These are phyloP conservation scores for Cetonia aurata DNA, from an alignment of 2,888 invertebrate genomes.

Conservation along the genomic window DNA sequence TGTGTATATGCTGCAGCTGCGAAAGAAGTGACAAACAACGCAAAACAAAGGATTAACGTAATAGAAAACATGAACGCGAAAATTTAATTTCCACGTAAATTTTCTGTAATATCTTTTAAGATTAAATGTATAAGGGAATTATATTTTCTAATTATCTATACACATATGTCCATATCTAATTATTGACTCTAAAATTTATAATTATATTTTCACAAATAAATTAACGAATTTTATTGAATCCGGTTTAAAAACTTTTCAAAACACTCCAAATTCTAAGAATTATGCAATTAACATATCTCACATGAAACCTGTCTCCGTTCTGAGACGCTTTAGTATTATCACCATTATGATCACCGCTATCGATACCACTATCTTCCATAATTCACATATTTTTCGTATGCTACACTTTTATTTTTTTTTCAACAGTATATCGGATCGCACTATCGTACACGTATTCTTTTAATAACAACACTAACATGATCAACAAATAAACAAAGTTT, in stretches of 20 bases:
- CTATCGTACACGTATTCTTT: constrained; percentile 2
- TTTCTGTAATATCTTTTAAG: too few species aligned
- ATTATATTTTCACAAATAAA: too few species aligned
- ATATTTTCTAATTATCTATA: too few species aligned
- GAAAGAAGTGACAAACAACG: too few species aligned
- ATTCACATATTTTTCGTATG: constrained; percentile 41
- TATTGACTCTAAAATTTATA: too few species aligned
- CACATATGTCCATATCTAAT: too few species aligned
- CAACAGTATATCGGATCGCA: constrained; percentile 3
- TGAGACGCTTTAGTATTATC: constrained; percentile 56
- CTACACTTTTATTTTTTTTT: constrained; percentile 39
- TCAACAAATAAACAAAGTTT: constrained; percentile 10
- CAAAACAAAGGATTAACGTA: too few species aligned
- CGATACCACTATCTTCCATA: constrained; percentile 71
- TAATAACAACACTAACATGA: constrained; percentile 9
- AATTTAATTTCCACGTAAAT: too few species aligned
- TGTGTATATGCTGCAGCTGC: too few species aligned
- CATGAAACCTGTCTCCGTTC: constrained; percentile 51
- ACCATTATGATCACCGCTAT: constrained; percentile 68
- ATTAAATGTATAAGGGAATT: too few species aligned
- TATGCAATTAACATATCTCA: constrained; percentile 25
- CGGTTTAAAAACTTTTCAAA: background rate
- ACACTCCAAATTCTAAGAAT: background rate
- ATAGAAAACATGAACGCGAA: too few species aligned
- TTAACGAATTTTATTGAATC: too few species aligned